Evolutionary conservation across 2,797 vertebrate genomes (phyloP).

Genomic region (Mycteria americana): DNA sequence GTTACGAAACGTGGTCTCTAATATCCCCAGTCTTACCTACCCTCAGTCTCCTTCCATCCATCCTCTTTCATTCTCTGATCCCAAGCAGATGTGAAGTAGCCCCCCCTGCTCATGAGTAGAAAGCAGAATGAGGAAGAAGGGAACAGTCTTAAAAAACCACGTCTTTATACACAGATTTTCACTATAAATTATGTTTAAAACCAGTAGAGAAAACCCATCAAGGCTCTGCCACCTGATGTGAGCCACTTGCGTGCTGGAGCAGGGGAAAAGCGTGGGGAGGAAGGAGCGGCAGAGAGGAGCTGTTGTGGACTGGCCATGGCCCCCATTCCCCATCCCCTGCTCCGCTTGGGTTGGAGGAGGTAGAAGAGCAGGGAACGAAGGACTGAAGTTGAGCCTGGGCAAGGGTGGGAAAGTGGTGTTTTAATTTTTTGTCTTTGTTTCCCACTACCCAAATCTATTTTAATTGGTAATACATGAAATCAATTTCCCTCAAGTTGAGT

Average conservation of each 20-base stretch:
- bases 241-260: not conserved
- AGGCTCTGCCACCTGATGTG: not conserved
- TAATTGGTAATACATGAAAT: not conserved
- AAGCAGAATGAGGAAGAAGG: not conserved
- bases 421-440: not conserved
- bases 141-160: not conserved
- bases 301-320: not conserved
- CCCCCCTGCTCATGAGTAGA: not conserved
- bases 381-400: not conserved
- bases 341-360: not conserved
- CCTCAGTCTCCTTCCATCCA: not conserved
- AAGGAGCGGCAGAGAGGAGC: not conserved
- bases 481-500: not conserved
- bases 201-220: not conserved
- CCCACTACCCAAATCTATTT: not conserved
- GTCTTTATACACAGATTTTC: not conserved
- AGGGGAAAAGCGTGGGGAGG: not conserved
- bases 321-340: not conserved
- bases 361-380: not conserved
- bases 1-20: not conserved
- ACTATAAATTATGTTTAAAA: not conserved
- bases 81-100: not conserved
- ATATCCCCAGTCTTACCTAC: not conserved
- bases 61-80: not conserved
- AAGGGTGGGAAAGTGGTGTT: not conserved